phyloP scores from a whole-genome alignment of 2,113 vertebrate genomes.

The Egretta garzetta region DNA sequence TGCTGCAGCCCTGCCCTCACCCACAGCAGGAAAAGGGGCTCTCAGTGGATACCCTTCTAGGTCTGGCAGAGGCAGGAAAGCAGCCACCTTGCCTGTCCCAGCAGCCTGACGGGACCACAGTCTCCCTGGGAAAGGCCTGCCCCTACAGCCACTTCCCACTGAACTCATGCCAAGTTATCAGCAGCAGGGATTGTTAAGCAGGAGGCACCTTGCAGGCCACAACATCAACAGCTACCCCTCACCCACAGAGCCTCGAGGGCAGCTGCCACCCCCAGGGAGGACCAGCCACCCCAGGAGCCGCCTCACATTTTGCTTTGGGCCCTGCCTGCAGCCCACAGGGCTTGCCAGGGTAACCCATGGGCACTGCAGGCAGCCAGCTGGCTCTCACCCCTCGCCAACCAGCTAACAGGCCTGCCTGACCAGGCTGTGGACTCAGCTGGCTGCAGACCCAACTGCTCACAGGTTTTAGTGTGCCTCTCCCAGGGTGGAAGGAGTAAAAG shows the following conservation, averaged over 20 bases:
- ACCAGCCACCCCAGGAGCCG: background rate
- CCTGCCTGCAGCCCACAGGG: background rate
- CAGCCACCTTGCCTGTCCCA: background rate
- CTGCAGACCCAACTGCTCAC: background rate
- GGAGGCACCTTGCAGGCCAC: background rate
- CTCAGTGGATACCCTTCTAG: background rate
- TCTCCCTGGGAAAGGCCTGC: background rate
- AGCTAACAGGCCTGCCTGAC: background rate
- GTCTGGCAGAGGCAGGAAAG: background rate
- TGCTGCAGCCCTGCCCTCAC: background rate
- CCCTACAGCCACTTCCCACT: background rate
- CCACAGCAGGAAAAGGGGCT: background rate
- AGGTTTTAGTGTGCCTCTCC: background rate
- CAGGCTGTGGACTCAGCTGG: background rate
- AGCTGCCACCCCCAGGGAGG: background rate
- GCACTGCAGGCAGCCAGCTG: background rate
- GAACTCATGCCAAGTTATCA: background rate
- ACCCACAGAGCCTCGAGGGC: background rate
- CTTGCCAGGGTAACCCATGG: accelerated
- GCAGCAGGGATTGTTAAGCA: background rate
- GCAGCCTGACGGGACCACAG: background rate
- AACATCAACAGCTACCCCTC: background rate
- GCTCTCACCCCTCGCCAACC: accelerated
- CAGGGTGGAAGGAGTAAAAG: background rate
- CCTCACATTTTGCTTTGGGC: background rate